A percentile compares a stretch with the other conserved stretches of the same genome.
Conservation (phyloP, 1,140 invertebrate species). For the Archivesica marissinica region DNA sequence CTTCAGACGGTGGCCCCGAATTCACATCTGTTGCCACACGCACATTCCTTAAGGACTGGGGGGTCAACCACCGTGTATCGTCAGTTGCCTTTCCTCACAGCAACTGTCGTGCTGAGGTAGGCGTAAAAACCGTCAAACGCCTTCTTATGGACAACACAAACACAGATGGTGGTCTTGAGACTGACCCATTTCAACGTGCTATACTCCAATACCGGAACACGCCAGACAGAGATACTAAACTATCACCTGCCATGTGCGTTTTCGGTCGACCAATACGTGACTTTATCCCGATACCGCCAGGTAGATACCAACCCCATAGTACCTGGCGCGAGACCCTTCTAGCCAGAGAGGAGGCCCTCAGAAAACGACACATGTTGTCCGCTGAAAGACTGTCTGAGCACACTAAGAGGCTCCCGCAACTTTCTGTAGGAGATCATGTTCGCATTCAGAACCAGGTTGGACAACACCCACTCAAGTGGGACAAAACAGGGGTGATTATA, state of each 20-base stretch:
- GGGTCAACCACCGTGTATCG: slow-evolving; percentile 63
- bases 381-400: slow-evolving; percentile 65
- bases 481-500: slow-evolving; percentile 62
- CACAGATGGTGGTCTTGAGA: slow-evolving; percentile 58
- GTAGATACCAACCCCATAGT: slow-evolving; percentile 55
- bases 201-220: slow-evolving; percentile 67
- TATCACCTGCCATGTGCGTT: slow-evolving; percentile 59
- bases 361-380: slow-evolving; percentile 59
- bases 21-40: slow-evolving; percentile 59
- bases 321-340: slow-evolving; percentile 56
- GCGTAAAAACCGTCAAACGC: slow-evolving; percentile 67
- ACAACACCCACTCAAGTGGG: slow-evolving; percentile 61
- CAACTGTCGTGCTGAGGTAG: slow-evolving; percentile 64
- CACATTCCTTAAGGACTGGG: slow-evolving; percentile 55
- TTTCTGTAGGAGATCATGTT: slow-evolving; percentile 61
- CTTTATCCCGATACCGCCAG: slow-evolving; percentile 59
- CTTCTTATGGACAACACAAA: slow-evolving; percentile 42
- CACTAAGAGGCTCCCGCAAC: slow-evolving; percentile 59
- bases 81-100: slow-evolving; percentile 66
- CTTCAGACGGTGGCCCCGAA: slow-evolving; percentile 62
- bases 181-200: slow-evolving; percentile 55
- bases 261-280: slow-evolving; percentile 31
- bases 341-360: slow-evolving; percentile 52
- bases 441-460: slow-evolving; percentile 53
- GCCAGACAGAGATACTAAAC: slow-evolving; percentile 48